Conservation (phyloP, 2,797 vertebrate species). For the Erithacus rubecula region DNA sequence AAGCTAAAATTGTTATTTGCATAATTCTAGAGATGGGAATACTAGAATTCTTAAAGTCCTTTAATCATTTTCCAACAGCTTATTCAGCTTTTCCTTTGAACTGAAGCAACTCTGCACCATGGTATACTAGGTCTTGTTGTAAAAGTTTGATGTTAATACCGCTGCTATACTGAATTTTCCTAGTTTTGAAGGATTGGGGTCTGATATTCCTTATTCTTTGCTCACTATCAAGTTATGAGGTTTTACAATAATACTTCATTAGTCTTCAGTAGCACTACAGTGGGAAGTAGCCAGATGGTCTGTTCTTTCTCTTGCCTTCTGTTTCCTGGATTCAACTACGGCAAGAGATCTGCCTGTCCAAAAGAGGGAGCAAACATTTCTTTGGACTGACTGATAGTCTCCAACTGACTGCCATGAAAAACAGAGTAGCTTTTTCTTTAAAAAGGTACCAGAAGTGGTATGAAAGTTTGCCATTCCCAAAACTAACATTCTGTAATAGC, state of each 20-base stretch:
- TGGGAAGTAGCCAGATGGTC: not conserved
- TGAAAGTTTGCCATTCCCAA: not conserved
- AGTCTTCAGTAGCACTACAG: not conserved
- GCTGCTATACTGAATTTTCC: not conserved
- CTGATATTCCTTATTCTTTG: not conserved
- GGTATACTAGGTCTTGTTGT: not conserved
- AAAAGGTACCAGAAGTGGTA: not conserved
- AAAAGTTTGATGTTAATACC: not conserved
- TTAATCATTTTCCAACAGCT: constrained; percentile 25
- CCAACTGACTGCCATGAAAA: constrained; percentile 33
- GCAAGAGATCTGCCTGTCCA: not conserved
- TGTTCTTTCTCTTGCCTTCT: not conserved
- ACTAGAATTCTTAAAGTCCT: not conserved
- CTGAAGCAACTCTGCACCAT: not conserved
- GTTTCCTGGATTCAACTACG: not conserved
- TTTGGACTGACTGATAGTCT: constrained; percentile 6
- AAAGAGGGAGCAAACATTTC: not conserved
- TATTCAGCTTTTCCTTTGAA: constrained; percentile 42
- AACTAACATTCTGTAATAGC: constrained; percentile 32
- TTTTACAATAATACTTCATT: not conserved
- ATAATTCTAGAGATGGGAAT: constrained; percentile 32
- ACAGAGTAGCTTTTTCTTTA: constrained; percentile 23
- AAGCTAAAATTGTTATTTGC: constrained; percentile 20
- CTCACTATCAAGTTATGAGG: not conserved
- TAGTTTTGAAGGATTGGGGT: not conserved